These are phyloP conservation scores for Aelia acuminata DNA, from an alignment of 2,888 invertebrate species.

Conservation along the genomic window DNA sequence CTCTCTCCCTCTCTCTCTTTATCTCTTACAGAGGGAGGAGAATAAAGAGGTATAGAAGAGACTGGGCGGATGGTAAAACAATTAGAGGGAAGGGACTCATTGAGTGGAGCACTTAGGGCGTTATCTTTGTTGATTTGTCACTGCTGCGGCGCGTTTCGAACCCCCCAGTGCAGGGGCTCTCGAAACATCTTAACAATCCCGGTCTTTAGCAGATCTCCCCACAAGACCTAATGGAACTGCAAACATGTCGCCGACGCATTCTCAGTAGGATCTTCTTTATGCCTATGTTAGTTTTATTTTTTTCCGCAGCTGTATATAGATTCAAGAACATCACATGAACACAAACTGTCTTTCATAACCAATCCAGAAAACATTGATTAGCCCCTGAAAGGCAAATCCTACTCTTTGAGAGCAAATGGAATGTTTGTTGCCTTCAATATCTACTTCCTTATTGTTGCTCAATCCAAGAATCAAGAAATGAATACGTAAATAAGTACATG, in stretches of 20 bases:
- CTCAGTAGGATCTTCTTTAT: not conserved
- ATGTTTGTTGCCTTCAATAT: no score
- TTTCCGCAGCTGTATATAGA: no score
- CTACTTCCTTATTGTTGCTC: no score
- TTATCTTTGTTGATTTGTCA: slow-evolving; percentile 39
- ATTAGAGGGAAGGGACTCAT: slow-evolving; percentile 22
- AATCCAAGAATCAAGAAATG: no score
- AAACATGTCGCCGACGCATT: not conserved
- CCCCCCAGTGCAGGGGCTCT: not conserved
- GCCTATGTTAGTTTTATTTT: not conserved
- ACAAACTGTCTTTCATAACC: no score
- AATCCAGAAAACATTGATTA: no score
- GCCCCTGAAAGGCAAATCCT: no score
- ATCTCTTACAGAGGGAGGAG: no score
- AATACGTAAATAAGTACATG: no score
- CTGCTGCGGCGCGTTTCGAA: not conserved
- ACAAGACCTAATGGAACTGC: not conserved
- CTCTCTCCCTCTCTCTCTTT: no score
- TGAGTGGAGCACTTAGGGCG: slow-evolving; percentile 12
- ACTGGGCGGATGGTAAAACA: slow-evolving; percentile 27
- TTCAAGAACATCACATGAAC: no score
- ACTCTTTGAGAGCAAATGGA: no score
- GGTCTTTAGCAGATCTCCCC: not conserved
- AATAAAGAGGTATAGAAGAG: not conserved
- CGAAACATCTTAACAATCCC: slow-evolving; percentile 25